Conservation (phyloP, 1,140 invertebrate genomes). For the Formica exsecta region DNA sequence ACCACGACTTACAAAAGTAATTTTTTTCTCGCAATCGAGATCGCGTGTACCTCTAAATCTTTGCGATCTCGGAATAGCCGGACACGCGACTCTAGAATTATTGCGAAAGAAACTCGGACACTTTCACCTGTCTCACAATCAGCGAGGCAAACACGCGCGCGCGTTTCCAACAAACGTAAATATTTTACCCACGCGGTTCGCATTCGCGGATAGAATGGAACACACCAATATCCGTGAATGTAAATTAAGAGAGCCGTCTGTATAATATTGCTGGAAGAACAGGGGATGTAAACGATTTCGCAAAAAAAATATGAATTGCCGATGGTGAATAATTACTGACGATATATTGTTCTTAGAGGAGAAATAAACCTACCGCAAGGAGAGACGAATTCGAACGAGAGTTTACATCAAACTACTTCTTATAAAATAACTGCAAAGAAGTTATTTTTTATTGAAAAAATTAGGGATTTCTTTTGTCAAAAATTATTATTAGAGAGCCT, state of each 20-base stretch:
- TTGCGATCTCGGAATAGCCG: conserved; percentile 10
- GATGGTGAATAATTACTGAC: conserved; percentile 24
- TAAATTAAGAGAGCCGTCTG: conserved; percentile 6
- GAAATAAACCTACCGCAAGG: not conserved
- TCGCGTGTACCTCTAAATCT: not conserved
- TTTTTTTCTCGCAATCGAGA: conserved; percentile 4
- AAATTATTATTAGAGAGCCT: not conserved
- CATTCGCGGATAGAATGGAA: not conserved
- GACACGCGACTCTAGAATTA: not conserved
- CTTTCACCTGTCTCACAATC: conserved; percentile 8
- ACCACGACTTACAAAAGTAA: not conserved
- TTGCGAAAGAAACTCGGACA: conserved; percentile 17
- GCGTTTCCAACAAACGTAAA: conserved; percentile 13
- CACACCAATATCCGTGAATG: not conserved
- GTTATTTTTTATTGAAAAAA: not conserved
- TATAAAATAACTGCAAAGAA: not conserved
- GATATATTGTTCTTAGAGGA: not conserved
- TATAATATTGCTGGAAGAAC: not conserved
- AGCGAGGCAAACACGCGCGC: not conserved
- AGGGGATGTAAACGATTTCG: not conserved
- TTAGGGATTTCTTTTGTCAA: not conserved
- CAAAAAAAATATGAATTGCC: not conserved
- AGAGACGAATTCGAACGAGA: not conserved
- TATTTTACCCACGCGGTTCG: not conserved
- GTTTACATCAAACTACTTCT: not conserved